These are phyloP conservation scores for Ceratosolen solmsi DNA, from an alignment of 1,140 invertebrate species.

Conservation along the genomic window DNA sequence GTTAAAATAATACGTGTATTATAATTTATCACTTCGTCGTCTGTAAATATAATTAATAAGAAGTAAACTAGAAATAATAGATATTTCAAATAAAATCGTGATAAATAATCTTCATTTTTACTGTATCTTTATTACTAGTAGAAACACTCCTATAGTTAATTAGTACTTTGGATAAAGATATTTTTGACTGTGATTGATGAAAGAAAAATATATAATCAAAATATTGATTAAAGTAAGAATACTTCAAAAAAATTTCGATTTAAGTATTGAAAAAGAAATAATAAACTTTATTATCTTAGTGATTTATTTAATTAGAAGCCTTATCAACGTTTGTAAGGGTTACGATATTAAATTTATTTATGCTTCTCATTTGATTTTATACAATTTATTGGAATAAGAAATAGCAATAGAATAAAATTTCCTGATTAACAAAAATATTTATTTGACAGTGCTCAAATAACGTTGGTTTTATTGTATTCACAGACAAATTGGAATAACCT, in stretches of 20 bases:
- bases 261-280: background rate
- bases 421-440: no score
- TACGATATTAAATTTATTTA: no score
- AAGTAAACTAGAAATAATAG: constrained; percentile 65
- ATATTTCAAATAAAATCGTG: constrained; percentile 71
- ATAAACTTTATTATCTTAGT: background rate
- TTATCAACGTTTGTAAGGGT: no score
- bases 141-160: background rate
- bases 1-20: constrained; percentile 69
- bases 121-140: constrained; percentile 1
- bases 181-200: background rate
- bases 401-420: no score
- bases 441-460: no score
- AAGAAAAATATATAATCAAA: background rate
- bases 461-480: no score
- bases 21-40: constrained; percentile 69
- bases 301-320: no score
- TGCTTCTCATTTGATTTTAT: no score
- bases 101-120: constrained; percentile 50
- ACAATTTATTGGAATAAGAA: no score
- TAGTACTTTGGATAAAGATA: background rate
- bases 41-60: constrained; percentile 70
- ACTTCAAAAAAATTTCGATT: background rate
- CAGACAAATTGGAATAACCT: no score
- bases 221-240: background rate